A percentile compares a stretch with the other conserved stretches of the same genome.
These are phyloP conservation scores for Pantherophis alleghaniensis DNA, from an alignment of 2,797 vertebrate genomes.

Conservation along the genomic window DNA sequence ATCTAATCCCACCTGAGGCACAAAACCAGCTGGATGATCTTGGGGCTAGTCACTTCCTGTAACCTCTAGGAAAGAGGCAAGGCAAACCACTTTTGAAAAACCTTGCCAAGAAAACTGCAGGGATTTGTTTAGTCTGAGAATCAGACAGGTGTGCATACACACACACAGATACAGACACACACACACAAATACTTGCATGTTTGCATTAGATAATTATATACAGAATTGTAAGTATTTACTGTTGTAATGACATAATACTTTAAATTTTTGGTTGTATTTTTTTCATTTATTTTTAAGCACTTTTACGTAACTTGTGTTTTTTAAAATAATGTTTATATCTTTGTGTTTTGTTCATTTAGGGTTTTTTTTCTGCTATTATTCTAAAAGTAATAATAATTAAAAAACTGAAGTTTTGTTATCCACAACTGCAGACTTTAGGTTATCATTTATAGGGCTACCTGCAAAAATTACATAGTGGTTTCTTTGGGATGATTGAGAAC, in stretches of 20 bases:
- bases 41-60: neutral
- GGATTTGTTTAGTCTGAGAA: neutral
- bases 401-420: neutral
- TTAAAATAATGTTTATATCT: neutral
- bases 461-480: neutral
- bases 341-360: neutral
- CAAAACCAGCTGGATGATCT: neutral
- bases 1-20: neutral
- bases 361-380: neutral
- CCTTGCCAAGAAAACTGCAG: neutral
- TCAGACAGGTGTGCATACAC: neutral
- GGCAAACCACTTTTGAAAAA: neutral
- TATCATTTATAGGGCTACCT: neutral
- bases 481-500: neutral
- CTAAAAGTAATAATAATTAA: neutral
- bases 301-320: neutral
- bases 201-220: neutral
- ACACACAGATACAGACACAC: rapidly evolving
- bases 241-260: neutral
- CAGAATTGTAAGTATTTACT: neutral
- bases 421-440: neutral
- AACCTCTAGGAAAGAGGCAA: neutral
- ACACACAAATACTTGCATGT: neutral
- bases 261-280: neutral
- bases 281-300: neutral